Conservation (phyloP, 2,797 vertebrate genomes). For the Potorous gilbertii region DNA sequence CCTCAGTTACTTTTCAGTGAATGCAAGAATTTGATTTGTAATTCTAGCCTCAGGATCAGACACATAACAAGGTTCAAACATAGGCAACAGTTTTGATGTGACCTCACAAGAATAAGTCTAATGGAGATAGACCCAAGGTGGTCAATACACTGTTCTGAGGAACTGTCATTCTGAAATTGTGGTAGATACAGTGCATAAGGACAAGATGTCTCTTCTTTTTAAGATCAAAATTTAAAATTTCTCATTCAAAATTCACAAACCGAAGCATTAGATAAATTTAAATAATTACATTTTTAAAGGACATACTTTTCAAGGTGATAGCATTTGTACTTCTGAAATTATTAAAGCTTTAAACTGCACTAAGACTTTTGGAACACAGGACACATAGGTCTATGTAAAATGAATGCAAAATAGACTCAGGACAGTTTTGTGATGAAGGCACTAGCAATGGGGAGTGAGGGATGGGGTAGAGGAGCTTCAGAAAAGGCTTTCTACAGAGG, state of each 20-base stretch:
- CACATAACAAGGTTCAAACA: not conserved
- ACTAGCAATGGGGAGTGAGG: not conserved
- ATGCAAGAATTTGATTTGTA: not conserved
- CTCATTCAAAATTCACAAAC: not conserved
- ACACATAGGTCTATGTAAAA: not conserved
- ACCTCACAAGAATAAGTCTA: not conserved
- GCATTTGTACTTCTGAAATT: not conserved
- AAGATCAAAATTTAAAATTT: not conserved
- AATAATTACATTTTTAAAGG: not conserved
- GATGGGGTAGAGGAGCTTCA: not conserved
- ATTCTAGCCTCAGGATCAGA: not conserved
- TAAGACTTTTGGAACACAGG: not conserved
- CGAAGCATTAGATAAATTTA: not conserved
- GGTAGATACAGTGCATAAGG: not conserved
- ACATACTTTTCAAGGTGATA: not conserved
- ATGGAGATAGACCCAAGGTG: not conserved
- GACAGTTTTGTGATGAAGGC: not conserved
- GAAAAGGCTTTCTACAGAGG: not conserved
- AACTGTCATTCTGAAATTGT: not conserved
- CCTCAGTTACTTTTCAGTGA: not conserved
- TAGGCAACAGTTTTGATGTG: too few relatives aligned
- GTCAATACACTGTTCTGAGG: not conserved
- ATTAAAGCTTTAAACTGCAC: not conserved
- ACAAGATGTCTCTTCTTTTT: not conserved
- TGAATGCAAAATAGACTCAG: not conserved